Percentiles rank a stretch among this genome's conserved stretches.
Conservation (phyloP, 2,797 vertebrate species). For the Decapterus maruadsi region DNA sequence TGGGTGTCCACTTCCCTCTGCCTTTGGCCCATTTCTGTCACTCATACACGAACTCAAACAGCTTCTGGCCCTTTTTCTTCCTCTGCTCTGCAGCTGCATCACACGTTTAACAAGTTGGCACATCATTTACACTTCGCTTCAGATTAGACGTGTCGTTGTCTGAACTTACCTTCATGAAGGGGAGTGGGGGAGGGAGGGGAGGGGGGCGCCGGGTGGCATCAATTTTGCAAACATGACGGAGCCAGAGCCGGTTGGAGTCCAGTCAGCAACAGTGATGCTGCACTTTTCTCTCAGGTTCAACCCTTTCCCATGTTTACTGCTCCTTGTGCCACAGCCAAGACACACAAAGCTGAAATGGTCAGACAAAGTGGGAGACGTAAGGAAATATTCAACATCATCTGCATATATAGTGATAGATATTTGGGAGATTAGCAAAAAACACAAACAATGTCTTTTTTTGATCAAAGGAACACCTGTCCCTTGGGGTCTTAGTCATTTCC, state of each 20-base stretch:
- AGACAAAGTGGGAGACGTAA: not conserved
- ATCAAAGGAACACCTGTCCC: no score
- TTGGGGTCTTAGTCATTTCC: no score
- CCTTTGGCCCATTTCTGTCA: conserved; percentile 56
- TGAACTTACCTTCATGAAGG: not conserved
- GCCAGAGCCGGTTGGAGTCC: not conserved
- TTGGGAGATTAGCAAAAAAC: no score
- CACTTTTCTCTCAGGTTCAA: not conserved
- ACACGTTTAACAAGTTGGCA: not conserved
- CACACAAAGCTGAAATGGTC: not conserved
- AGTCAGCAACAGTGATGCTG: not conserved
- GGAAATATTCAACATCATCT: not conserved
- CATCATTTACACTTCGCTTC: conserved; percentile 1
- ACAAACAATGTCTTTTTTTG: no score
- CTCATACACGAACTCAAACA: not conserved
- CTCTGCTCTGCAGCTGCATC: not conserved
- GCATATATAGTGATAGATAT: no score
- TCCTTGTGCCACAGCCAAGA: not conserved
- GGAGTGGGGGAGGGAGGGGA: no score
- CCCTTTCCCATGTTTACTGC: not conserved
- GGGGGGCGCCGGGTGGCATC: not conserved
- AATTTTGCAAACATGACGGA: not conserved
- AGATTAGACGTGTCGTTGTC: not conserved
- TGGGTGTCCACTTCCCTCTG: conserved; percentile 67
- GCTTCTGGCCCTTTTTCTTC: not conserved